phyloP scores from a whole-genome alignment of 2,888 invertebrate genomes.

The Erebia epiphron region DNA sequence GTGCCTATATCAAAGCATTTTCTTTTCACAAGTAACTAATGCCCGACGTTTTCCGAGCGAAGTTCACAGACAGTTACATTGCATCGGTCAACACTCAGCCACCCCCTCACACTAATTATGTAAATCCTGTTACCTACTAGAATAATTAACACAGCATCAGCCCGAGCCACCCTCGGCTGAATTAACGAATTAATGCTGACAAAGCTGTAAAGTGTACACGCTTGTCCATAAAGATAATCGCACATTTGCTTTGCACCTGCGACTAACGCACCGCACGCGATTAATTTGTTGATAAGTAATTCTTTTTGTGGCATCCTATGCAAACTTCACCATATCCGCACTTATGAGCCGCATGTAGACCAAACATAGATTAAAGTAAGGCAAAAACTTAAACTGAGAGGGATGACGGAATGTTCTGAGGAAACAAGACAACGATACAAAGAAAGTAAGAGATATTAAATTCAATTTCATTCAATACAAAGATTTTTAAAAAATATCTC shows the following conservation, averaged over 20 bases:
- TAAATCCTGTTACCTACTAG: conserved; percentile 5
- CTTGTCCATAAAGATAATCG: background rate
- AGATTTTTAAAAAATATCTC: no score
- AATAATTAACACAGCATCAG: conserved; percentile 1
- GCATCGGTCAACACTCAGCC: background rate
- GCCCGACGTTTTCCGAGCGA: background rate
- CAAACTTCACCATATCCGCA: no score
- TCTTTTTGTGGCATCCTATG: background rate
- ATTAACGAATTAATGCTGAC: conserved; percentile 1
- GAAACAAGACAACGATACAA: no score
- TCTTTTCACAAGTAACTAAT: background rate
- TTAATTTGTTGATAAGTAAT: background rate
- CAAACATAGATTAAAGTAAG: no score
- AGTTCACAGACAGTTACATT: background rate
- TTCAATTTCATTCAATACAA: no score
- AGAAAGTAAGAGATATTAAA: no score
- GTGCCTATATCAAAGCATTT: no score
- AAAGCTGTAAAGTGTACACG: background rate
- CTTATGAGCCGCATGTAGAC: no score
- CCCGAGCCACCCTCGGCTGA: background rate
- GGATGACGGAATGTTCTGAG: no score
- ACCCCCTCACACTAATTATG: conserved; percentile 7
- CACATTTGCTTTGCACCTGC: background rate
- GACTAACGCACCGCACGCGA: background rate
- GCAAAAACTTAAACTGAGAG: no score